A percentile compares a stretch with the other conserved stretches of the same genome.
These are phyloP conservation scores for Leontopithecus rosalia DNA, from an alignment of 2,797 vertebrate species.

Conservation along the genomic window DNA sequence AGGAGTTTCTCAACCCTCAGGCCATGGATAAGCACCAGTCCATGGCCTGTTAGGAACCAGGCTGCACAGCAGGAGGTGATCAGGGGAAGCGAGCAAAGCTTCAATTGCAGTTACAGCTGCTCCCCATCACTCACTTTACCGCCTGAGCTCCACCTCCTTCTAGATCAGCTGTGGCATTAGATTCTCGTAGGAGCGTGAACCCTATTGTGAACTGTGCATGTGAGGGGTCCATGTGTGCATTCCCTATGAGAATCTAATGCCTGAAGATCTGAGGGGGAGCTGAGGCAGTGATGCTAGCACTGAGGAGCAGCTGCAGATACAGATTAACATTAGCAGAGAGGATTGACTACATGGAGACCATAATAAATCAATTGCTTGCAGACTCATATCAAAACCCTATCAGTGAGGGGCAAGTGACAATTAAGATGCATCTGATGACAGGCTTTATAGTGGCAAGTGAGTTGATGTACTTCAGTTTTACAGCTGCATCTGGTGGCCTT, in stretches of 20 bases:
- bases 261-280: not conserved
- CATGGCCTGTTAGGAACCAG: no score
- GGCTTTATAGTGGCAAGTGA: not conserved
- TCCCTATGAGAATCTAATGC: not conserved
- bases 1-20: not conserved
- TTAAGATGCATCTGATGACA: not conserved
- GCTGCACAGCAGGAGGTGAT: no score
- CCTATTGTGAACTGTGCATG: not conserved
- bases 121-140: not conserved
- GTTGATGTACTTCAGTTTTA: not conserved
- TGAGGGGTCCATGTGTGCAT: not conserved
- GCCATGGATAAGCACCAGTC: no score
- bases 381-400: not conserved
- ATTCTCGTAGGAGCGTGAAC: not conserved
- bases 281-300: not conserved
- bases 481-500: not conserved
- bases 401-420: not conserved
- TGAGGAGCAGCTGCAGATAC: not conserved
- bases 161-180: not conserved
- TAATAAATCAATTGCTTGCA: not conserved
- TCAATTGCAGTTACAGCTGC: not conserved
- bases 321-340: not conserved
- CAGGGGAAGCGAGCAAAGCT: not conserved
- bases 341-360: no score
- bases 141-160: accelerated